Base-by-base conservation (phyloP, 35 echinoderm and acorn worm genomes). In the Hemicentrotus pulcherrimus region DNA sequence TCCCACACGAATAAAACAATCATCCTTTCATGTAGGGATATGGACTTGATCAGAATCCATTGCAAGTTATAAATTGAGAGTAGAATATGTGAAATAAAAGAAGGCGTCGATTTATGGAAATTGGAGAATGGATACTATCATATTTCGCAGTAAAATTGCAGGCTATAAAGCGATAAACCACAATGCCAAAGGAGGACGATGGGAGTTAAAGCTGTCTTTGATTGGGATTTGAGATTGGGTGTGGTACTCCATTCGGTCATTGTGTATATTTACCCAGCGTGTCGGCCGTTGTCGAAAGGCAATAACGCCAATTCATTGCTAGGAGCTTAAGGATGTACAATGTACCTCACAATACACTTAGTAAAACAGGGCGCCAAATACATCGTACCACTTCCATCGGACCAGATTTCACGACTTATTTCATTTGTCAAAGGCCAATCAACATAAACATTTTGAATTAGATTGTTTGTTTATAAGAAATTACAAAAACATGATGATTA, bases 241-340 rank as follows among this genome's bases (percentile, higher is more conserved):
- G 65, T 78, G 65, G 65, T 78, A 18, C 65, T 78, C 65, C 19
- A 28, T n/a, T 78, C 65, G n/a, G 28, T n/a, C 65, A 78, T 78
- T 78, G 65, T 78, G 65, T 78, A 78, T 78, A 78, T 78, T 78
- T 78, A 78, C 65, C 65, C 65, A 78, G 22, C 65, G 65, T 78
- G 65, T 78, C 65, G 65, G 65, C 65, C 65, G 65, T 78, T 78
- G 65, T 78, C 28, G 28, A 78, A 78, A 78, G 28, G 65, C 65
- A 78, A 78, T n/a, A 78, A n/a, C 65, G 65, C 22, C 65, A 22
- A 78, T 70, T 70, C 61, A 70, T 70, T 70, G 61, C 61, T 70
- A 70, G 18, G 61, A 70, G 61, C 61, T 70, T 70, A 70, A 70
- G 61, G 61, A 70, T 70, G 61, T 70, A 28, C 65, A 14, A 70